Evolutionary conservation across 2,113 vertebrate genomes (phyloP).

Genomic region (Grus americana): DNA sequence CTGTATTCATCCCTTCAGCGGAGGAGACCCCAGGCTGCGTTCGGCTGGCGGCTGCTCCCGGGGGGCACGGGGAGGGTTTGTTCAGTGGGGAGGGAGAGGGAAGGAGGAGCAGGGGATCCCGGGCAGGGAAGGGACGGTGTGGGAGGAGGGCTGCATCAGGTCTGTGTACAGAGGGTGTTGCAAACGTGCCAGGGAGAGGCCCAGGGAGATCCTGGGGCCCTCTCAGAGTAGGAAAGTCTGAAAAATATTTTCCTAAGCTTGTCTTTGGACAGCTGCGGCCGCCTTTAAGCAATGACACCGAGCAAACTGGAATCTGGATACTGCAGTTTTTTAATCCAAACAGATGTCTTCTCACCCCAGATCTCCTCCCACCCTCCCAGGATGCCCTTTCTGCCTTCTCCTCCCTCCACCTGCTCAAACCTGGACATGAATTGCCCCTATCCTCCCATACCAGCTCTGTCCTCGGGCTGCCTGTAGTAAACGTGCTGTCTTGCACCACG

Average conservation of each 20-base stretch:
- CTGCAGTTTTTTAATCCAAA: conserved; percentile 32
- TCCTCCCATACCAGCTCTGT: background rate
- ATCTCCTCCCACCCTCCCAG: background rate
- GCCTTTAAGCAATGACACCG: conserved; percentile 55
- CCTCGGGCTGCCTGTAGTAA: background rate
- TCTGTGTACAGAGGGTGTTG: conserved; percentile 50
- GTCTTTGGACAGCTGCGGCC: conserved; percentile 63
- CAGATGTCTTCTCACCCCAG: conserved; percentile 34
- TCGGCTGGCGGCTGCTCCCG: background rate
- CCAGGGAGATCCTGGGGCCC: conserved; percentile 64
- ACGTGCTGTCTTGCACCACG: background rate
- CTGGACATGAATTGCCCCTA: background rate
- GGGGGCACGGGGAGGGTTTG: background rate
- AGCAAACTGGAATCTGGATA: conserved; percentile 40
- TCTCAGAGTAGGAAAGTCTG: conserved; percentile 65
- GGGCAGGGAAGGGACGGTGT: conserved; percentile 13
- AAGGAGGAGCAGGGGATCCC: background rate
- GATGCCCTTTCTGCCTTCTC: background rate
- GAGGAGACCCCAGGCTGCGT: background rate
- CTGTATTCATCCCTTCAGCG: background rate
- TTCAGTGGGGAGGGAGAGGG: background rate
- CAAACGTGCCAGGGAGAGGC: conserved; percentile 65
- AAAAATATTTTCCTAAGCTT: conserved; percentile 71
- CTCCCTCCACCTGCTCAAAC: conserved; percentile 5
- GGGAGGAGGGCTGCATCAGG: conserved; percentile 49